These are phyloP conservation scores for Odontesthes bonariensis DNA, from an alignment of 2,113 vertebrate species.

Conservation along the genomic window DNA sequence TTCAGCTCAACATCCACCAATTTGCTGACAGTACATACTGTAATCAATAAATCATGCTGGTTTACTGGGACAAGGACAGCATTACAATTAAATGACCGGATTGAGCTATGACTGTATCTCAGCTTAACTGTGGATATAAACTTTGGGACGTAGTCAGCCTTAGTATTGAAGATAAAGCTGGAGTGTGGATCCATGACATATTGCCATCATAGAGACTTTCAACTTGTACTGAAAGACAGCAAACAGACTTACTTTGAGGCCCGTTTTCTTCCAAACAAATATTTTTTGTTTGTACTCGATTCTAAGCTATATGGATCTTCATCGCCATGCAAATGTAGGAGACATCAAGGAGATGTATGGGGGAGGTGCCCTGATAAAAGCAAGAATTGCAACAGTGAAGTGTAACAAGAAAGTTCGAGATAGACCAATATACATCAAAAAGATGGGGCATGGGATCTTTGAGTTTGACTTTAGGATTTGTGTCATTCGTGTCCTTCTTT, in stretches of 20 bases:
- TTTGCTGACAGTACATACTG: too few species aligned
- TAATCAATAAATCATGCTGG: too few species aligned
- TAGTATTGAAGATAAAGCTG: too few species aligned
- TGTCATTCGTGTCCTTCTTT: constrained; percentile 5
- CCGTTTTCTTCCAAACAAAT: constrained; percentile 14
- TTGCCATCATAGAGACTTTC: too few species aligned
- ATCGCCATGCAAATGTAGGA: constrained; percentile 33
- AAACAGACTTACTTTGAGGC: constrained; percentile 2
- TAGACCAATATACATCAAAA: constrained; percentile 48
- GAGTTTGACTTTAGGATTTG: constrained; percentile 2
- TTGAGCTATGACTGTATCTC: too few species aligned
- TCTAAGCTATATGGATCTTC: constrained; percentile 6
- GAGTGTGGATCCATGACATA: too few species aligned
- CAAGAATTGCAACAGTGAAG: constrained; percentile 11
- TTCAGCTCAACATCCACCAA: too few species aligned
- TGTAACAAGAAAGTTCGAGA: constrained; percentile 39
- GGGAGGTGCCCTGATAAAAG: constrained; percentile 41
- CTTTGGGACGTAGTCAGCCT: too few species aligned
- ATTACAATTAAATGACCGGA: too few species aligned
- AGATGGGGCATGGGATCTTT: constrained; percentile 27
- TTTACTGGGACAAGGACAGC: too few species aligned
- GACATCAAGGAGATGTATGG: constrained; percentile 37
- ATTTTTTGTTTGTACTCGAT: constrained; percentile 45
- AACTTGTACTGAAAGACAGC: too few species aligned
- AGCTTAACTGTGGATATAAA: too few species aligned